These are phyloP conservation scores for Colinus virginianus DNA, from an alignment of 2,113 vertebrate species.

Conservation along the genomic window DNA sequence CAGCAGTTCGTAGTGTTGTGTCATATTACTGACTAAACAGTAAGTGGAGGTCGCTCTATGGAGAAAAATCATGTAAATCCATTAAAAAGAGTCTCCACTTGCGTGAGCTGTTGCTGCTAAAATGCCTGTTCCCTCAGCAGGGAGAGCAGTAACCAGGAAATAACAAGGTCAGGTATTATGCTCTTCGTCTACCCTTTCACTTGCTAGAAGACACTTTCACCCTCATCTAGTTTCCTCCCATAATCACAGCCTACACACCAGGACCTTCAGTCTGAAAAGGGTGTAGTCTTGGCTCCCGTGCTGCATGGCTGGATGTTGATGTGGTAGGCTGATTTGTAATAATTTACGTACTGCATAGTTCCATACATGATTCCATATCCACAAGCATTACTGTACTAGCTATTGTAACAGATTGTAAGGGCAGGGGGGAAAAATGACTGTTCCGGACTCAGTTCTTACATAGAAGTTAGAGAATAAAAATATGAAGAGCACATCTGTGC, in stretches of 20 bases:
- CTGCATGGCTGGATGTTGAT: constrained; percentile 21
- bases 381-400: neutral
- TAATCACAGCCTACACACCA: accelerated
- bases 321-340: constrained; percentile 30
- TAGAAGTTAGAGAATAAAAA: neutral
- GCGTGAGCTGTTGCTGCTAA: neutral
- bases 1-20: neutral
- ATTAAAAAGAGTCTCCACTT: neutral
- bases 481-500: neutral
- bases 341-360: neutral
- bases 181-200: neutral
- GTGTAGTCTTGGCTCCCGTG: neutral
- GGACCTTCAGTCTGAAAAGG: neutral
- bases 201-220: constrained; percentile 30
- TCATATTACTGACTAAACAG: neutral
- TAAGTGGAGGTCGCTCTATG: neutral
- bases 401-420: neutral
- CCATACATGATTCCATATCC: neutral
- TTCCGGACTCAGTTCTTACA: neutral
- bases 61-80: neutral
- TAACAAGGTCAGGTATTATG: neutral
- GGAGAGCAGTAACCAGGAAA: constrained; percentile 8
- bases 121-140: neutral
- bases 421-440: accelerated
- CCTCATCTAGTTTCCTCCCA: neutral